Evolutionary conservation across 1,140 invertebrate species (phyloP).

Genomic region (Triops longicaudatus): DNA sequence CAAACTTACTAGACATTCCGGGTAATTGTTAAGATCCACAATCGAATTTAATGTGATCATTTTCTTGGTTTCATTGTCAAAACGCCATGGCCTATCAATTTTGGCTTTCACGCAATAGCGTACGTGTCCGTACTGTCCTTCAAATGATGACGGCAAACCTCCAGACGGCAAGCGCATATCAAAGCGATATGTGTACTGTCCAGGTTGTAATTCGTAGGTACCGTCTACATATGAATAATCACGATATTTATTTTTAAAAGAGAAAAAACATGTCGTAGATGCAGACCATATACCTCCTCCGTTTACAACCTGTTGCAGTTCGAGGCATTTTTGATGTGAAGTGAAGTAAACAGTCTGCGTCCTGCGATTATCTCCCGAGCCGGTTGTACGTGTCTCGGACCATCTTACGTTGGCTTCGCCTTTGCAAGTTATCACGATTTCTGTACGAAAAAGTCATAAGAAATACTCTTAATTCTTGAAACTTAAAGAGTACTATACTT

Average conservation of each 20-base stretch:
- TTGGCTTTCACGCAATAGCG: constrained; percentile 49
- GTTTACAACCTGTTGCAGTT: not conserved
- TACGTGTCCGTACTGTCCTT: constrained; percentile 46
- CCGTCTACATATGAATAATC: not conserved
- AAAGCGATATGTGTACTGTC: constrained; percentile 22
- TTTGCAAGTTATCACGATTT: not conserved
- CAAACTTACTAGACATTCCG: constrained; percentile 41
- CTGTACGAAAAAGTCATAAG: not conserved
- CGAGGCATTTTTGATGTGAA: not conserved
- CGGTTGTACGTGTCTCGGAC: not conserved
- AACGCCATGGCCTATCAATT: constrained; percentile 48
- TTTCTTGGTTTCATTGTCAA: constrained; percentile 46
- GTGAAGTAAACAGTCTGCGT: not conserved
- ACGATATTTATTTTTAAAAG: not conserved
- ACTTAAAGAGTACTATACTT: constrained; percentile 13
- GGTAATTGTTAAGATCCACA: constrained; percentile 43
- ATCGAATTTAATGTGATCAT: constrained; percentile 45
- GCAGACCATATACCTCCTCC: not conserved
- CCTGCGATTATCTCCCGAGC: not conserved
- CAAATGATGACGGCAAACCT: constrained; percentile 46
- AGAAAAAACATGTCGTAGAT: not conserved
- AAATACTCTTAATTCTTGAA: not conserved
- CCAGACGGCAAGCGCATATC: constrained; percentile 38
- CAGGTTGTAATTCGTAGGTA: not conserved
- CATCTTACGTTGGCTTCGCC: not conserved